Conservation (phyloP, 2,113 vertebrate species). For the Mustela nigripes region DNA sequence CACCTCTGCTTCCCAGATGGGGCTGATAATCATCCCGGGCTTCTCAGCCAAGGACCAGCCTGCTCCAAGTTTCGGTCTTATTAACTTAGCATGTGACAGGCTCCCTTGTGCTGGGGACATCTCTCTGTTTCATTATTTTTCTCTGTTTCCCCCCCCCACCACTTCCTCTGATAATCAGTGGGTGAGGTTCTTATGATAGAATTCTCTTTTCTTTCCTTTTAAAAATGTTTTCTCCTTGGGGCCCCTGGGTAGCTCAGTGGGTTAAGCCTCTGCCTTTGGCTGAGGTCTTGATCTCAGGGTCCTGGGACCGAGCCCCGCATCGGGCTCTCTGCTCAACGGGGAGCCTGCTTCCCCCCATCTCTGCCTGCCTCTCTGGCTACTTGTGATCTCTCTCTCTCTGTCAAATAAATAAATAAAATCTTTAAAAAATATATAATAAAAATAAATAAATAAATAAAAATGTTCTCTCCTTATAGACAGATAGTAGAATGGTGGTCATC, state of each 20-base stretch:
- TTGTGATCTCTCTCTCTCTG: no score
- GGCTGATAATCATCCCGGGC: not conserved
- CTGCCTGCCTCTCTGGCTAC: no score
- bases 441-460: not conserved
- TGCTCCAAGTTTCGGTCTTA: slow-evolving; percentile 66
- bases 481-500: not conserved
- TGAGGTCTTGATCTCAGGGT: no score
- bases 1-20: slow-evolving; percentile 61
- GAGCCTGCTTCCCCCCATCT: no score
- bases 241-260: no score
- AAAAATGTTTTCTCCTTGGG: slow-evolving; percentile 53
- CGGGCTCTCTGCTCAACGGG: no score
- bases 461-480: slow-evolving; percentile 43
- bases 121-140: not conserved
- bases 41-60: slow-evolving; percentile 1
- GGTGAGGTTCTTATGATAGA: not conserved
- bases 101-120: not conserved
- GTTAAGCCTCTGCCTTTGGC: no score
- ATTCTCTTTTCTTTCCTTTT: slow-evolving; percentile 25
- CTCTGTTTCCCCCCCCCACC: not conserved
- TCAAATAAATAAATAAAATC: no score
- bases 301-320: no score
- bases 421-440: no score
- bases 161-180: slow-evolving; percentile 38
- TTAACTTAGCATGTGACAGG: slow-evolving; percentile 61